These are phyloP conservation scores for Chrysomela aeneicollis DNA, from an alignment of 2,888 invertebrate species.

Conservation along the genomic window DNA sequence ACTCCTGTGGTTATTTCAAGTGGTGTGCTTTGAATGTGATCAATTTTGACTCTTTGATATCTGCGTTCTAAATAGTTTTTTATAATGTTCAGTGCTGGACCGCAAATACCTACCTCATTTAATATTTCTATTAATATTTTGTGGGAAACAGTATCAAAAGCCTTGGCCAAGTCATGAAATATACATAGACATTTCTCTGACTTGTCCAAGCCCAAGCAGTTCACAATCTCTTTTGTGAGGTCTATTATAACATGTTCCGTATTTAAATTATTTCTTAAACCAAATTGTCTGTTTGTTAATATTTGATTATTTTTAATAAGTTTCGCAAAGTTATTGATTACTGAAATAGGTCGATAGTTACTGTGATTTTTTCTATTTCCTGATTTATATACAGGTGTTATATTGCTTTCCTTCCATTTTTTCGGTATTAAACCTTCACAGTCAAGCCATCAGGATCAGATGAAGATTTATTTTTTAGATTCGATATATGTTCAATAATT, in stretches of 20 bases:
- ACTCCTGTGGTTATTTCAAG: no score
- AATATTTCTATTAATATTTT: background rate
- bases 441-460: background rate
- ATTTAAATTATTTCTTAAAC: conserved; percentile 1
- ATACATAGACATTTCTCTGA: background rate
- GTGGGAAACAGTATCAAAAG: no score
- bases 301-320: background rate
- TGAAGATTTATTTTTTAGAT: background rate
- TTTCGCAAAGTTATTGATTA: background rate
- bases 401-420: background rate
- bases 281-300: conserved; percentile 1
- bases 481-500: background rate
- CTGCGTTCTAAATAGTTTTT: background rate
- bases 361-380: background rate
- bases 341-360: background rate
- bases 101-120: background rate
- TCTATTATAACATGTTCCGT: background rate
- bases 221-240: background rate
- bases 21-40: no score
- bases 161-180: no score
- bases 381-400: no score
- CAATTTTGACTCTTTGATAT: background rate
- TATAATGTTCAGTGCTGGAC: background rate
- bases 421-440: background rate
- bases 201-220: background rate